Evolutionary conservation across 2,888 invertebrate genomes (phyloP), one percentile per base, ranked within the genome.

Genomic region (Listrodromus nycthemerus): DNA sequence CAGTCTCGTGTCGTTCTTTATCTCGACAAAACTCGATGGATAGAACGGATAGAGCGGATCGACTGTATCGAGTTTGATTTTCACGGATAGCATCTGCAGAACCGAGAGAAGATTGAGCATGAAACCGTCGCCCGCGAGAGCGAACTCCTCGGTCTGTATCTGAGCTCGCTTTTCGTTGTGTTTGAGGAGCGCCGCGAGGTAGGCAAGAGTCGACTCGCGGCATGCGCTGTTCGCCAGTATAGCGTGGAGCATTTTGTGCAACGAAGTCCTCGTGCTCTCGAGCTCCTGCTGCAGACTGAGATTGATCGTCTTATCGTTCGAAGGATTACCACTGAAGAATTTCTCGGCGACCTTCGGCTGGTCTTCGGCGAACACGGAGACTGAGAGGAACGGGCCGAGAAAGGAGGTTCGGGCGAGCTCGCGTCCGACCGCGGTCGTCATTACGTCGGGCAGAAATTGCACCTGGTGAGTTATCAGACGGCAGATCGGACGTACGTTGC

Each of bases 341-440:
- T 95, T 96, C 89, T 98, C 97, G 0, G 97, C 97, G n/a, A 98
- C 96, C 87, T 97, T 96, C 0, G 97, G 97, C 92, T 98, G 97
- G 93, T 99, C 99, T 91, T 99, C 99, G 50, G 97, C 98, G 93
- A 99, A 98, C 1, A 98, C 95, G 0, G 99, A 98, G 0, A 99
- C 96, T 10, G 96, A 96, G 86, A 99, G 95, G 94, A 99, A 99
- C 0, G 99, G 98, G 19, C 98, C 99, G 7, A 99, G 95, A 91
- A 96, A 98, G 79, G 98, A 97, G 66, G 97, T 96, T 73, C 96
- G 95, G 0, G 97, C 96, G 80, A 99, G 95, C 94, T 99, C 99
- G 58, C 98, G 95, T 0, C 99, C 99, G 0, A 95, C 95, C 6
- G 97, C 97, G 1, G 96, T 95, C 1, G 97, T 97, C 87, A 96